Conservation (phyloP, 2,113 vertebrate species). For the Saguinus imperator region DNA sequence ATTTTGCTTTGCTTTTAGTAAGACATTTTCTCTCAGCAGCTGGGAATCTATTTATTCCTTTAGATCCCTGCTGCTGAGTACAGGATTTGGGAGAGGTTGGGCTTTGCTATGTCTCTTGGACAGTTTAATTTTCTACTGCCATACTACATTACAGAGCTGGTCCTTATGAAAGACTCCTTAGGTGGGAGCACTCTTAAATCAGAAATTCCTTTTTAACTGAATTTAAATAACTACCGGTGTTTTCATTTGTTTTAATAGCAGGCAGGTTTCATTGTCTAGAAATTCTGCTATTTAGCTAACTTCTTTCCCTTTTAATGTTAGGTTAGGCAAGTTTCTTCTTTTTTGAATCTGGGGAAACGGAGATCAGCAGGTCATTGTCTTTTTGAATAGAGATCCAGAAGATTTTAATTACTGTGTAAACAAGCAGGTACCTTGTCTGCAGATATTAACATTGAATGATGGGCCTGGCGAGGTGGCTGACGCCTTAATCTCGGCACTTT, state of each 20-base stretch:
- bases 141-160: constrained; percentile 4
- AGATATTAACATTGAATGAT: constrained; percentile 1
- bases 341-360: background rate
- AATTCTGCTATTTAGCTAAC: constrained; percentile 22
- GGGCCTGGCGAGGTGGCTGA: too few relatives aligned
- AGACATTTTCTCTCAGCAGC: constrained; percentile 57
- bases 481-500: too few relatives aligned
- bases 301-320: background rate
- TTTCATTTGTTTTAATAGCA: constrained; percentile 41
- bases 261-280: constrained; percentile 35
- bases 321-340: background rate
- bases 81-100: constrained; percentile 64
- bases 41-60: constrained; percentile 69
- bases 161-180: constrained; percentile 37
- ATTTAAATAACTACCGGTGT: constrained; percentile 46
- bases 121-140: constrained; percentile 58
- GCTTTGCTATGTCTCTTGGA: constrained; percentile 52
- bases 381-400: background rate
- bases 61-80: constrained; percentile 49
- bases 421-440: background rate
- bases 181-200: constrained; percentile 16
- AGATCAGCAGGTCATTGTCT: background rate
- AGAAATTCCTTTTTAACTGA: constrained; percentile 41
- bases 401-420: constrained; percentile 28
- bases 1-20: constrained; percentile 71